A percentile compares a stretch with the other conserved stretches of the same genome.
phyloP scores from a whole-genome alignment of 2,888 invertebrate genomes.

The Eupeodes latifasciatus region DNA sequence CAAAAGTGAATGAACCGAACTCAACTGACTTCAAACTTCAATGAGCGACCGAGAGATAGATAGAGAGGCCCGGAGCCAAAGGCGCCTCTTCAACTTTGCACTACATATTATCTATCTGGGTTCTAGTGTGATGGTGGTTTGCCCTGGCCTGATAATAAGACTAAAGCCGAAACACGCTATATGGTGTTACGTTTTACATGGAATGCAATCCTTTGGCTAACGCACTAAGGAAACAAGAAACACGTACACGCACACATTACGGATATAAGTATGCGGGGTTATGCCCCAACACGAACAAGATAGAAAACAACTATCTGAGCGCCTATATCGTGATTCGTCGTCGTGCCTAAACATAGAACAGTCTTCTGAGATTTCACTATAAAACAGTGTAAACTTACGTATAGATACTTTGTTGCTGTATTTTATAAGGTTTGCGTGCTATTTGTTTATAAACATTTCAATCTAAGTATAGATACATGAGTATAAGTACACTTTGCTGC shows the following conservation, averaged over 20 bases:
- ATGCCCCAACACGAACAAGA: constrained; percentile 26
- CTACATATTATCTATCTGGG: constrained; percentile 6
- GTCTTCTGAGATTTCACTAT: constrained; percentile 50
- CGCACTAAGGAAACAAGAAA: constrained; percentile 18
- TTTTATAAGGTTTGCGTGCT: constrained; percentile 80
- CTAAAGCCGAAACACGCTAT: constrained; percentile 53
- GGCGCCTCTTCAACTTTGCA: constrained; percentile 71
- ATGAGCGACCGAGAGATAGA: constrained; percentile 16
- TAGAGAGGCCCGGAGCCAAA: neutral
- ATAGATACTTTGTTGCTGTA: constrained; percentile 19
- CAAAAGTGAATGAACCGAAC: constrained; percentile 72
- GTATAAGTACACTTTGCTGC: constrained; percentile 39
- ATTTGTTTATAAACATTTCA: constrained; percentile 82
- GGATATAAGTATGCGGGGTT: neutral
- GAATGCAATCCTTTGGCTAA: constrained; percentile 66
- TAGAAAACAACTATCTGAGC: constrained; percentile 16
- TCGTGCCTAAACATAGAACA: constrained; percentile 59
- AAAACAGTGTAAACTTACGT: neutral
- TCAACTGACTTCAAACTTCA: constrained; percentile 11
- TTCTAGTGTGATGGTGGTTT: too few species aligned
- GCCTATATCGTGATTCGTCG: constrained; percentile 55
- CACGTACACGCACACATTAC: constrained; percentile 50
- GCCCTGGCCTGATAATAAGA: neutral
- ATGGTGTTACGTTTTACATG: constrained; percentile 35
- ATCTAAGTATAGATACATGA: constrained; percentile 73